A percentile compares a stretch with the other conserved stretches of the same genome.
phyloP scores from a whole-genome alignment of 2,113 vertebrate genomes.

The Syrrhaptes paradoxus region DNA sequence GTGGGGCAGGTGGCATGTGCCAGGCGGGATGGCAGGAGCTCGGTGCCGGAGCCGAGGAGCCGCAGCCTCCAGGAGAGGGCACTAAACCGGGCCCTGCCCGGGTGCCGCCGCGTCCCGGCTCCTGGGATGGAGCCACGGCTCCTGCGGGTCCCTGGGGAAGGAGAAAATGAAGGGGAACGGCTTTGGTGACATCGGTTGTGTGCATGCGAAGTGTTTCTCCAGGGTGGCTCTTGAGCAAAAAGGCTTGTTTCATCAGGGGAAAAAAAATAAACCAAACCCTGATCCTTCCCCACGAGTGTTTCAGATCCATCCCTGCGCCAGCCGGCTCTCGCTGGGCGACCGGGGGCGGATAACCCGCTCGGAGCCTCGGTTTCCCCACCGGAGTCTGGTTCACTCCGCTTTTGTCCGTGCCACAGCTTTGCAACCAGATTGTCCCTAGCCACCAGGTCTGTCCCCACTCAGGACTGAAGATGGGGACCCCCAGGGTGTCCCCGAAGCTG shows the following conservation, averaged over 20 bases:
- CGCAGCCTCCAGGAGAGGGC: slow-evolving; percentile 71
- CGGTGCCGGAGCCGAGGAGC: neutral
- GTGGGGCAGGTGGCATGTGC: neutral
- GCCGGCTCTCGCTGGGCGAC: fast-evolving
- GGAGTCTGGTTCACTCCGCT: neutral
- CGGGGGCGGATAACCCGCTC: fast-evolving
- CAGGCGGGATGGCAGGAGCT: neutral
- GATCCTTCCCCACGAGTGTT: fast-evolving
- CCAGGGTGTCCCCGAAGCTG: neutral
- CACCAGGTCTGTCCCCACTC: fast-evolving
- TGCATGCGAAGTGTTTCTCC: neutral
- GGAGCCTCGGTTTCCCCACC: neutral
- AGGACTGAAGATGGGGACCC: fast-evolving
- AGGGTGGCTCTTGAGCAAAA: neutral
- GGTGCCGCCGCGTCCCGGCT: neutral
- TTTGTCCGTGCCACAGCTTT: neutral
- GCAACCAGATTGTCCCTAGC: fast-evolving
- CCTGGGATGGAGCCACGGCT: neutral
- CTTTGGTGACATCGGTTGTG: neutral
- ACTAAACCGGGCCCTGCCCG: slow-evolving; percentile 44
- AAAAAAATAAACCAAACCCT: neutral
- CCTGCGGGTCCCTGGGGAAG: neutral
- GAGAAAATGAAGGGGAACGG: fast-evolving
- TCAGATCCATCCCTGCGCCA: neutral
- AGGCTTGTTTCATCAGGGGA: neutral